phyloP scores from a whole-genome alignment of 1,140 invertebrate genomes.

The Pogonus chalceus region DNA sequence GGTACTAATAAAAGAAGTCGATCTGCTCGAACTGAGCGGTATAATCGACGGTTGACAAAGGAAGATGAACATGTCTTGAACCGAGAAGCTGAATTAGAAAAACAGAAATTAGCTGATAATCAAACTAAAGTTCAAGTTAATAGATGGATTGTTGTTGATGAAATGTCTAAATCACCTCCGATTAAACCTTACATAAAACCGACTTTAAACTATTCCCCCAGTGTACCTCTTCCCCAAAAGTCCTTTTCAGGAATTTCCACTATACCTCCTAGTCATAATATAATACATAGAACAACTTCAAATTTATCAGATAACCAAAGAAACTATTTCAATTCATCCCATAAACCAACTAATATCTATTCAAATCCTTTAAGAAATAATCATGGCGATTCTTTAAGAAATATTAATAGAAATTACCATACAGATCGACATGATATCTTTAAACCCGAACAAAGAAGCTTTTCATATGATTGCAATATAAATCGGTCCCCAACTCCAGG shows the following conservation, averaged over 20 bases:
- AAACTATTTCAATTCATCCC: background rate
- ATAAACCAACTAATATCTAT: conserved; percentile 1
- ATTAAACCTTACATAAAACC: background rate
- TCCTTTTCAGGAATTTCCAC: conserved; percentile 23
- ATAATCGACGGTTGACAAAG: conserved; percentile 60
- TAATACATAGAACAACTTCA: background rate
- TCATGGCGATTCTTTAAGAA: background rate
- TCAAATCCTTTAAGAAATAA: background rate
- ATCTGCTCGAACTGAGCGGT: conserved; percentile 64
- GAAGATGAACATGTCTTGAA: conserved; percentile 52
- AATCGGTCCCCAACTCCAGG: conserved; percentile 24
- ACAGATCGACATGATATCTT: background rate
- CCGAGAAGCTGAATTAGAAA: conserved; percentile 42
- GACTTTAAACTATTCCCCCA: background rate
- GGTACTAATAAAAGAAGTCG: conserved; percentile 46
- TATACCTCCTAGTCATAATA: conserved; percentile 30
- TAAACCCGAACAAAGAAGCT: conserved; percentile 20
- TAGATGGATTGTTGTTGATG: background rate
- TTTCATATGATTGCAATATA: conserved; percentile 31
- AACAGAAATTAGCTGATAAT: conserved; percentile 26
- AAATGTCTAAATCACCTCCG: background rate
- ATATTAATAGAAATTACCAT: background rate
- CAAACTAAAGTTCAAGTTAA: background rate
- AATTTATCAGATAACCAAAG: conserved; percentile 8
- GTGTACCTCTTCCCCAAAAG: background rate